Evolutionary conservation across 2,113 vertebrate species (phyloP), one percentile per base, ranked within the genome.

Genomic region (Garra rufa): DNA sequence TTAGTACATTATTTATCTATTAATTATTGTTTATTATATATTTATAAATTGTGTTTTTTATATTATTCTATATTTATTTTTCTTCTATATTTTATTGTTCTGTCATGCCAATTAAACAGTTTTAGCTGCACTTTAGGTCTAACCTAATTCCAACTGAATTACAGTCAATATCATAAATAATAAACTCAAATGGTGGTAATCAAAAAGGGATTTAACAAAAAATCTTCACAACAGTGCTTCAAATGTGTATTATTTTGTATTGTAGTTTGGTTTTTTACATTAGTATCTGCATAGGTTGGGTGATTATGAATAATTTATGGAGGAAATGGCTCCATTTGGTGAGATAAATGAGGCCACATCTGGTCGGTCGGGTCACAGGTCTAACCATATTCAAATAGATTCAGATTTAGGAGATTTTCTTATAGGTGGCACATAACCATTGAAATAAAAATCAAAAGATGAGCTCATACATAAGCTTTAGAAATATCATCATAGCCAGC

Each of bases 401-500:
- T 89, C 88, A 90, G 85, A 89, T 92, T 93, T 91, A 85, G 79
- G 83, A 92, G 91, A 85, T 65, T 83, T 30, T 75, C 76, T 77
- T 48, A 75, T 19, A 30, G 70, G 87, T 83, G 81, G 69, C 76
- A 61, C 65, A 70, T 85, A 75, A 81, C 87, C 81, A 85, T 82
- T n/a, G n/a, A n/a, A 65, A 34, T 5, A 34, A 50, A 48, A 50
- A 24, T 76, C 50, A 83, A 44, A 83, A 78, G 52, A 67, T 89
- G 76, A 48, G 11, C 77, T 78, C 88, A 77, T 78, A 76, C 89
- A 84, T 10, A 38, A 73, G 50, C 44, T 50, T 76, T 87, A 87
- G 83, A 84, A 63, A 83, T 91, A 92, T 86, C 91, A 89, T 91
- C 82, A 90, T 82, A 90, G 88, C 89, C 86, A 81, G 89, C 90